phyloP scores from a whole-genome alignment of 1,140 invertebrate species.

The Panulirus ornatus region DNA sequence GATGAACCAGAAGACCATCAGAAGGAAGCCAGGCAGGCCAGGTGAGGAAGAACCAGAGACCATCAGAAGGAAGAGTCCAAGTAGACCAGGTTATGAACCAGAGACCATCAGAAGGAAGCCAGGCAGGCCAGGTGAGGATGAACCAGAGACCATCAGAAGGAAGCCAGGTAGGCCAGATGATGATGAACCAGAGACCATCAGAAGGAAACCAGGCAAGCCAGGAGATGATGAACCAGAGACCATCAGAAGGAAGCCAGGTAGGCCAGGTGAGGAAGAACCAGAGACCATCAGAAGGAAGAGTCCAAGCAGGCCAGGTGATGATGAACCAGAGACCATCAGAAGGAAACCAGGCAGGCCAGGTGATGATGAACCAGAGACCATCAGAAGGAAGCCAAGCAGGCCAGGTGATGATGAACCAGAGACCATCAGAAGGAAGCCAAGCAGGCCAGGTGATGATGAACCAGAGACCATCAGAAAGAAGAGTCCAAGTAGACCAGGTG shows the following conservation, averaged over 20 bases:
- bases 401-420: slow-evolving; percentile 15
- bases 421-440: background rate
- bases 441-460: too few species aligned
- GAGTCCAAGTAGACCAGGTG: background rate
- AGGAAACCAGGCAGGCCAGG: slow-evolving; percentile 3
- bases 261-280: background rate
- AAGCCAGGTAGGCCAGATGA: background rate
- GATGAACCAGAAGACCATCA: slow-evolving; percentile 29
- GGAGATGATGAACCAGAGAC: background rate
- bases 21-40: background rate
- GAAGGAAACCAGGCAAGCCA: background rate
- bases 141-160: background rate
- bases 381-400: background rate
- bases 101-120: background rate
- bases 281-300: background rate
- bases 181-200: background rate
- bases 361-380: background rate
- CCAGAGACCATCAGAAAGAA: background rate
- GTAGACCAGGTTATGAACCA: background rate
- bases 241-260: background rate
- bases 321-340: slow-evolving; percentile 27
- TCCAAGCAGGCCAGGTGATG: slow-evolving; percentile 38
- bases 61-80: slow-evolving; percentile 12
- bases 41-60: background rate
- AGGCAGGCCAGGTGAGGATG: too few species aligned